These are phyloP conservation scores for Lamellibrachia satsuma DNA, from an alignment of 2,888 invertebrate genomes.

Conservation along the genomic window DNA sequence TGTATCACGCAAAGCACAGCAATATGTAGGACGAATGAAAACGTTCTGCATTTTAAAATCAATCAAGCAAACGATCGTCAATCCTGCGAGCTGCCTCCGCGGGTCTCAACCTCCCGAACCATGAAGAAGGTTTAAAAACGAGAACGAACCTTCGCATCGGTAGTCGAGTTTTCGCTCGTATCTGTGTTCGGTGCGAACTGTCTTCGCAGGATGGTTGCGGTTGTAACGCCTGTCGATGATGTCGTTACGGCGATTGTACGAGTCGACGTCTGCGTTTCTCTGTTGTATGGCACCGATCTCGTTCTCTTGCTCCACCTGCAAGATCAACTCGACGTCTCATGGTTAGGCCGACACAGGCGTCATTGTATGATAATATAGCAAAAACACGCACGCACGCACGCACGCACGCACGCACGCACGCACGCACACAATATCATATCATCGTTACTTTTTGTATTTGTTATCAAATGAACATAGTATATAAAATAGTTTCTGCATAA, in stretches of 20 bases:
- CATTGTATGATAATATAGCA: neutral
- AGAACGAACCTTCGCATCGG: neutral
- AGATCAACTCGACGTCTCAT: neutral
- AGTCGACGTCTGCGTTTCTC: neutral
- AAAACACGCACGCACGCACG: neutral
- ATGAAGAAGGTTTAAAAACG: neutral
- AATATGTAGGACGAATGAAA: too few species aligned
- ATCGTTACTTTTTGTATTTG: too few species aligned
- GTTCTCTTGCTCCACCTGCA: neutral
- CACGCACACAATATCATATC: too few species aligned
- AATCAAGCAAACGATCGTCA: too few species aligned
- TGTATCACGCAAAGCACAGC: too few species aligned
- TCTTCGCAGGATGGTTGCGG: neutral
- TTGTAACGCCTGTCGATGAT: neutral
- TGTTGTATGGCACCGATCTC: neutral
- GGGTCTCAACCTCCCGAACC: too few species aligned
- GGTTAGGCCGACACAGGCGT: neutral
- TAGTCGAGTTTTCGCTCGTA: slow-evolving; percentile 13
- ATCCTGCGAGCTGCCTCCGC: too few species aligned
- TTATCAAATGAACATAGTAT: too few species aligned
- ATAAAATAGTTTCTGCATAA: too few species aligned
- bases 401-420: too few species aligned
- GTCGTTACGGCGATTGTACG: neutral
- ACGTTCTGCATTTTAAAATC: too few species aligned
- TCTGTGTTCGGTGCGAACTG: neutral